phyloP scores from a whole-genome alignment of 2,888 invertebrate genomes.

The Eilema caniola region DNA sequence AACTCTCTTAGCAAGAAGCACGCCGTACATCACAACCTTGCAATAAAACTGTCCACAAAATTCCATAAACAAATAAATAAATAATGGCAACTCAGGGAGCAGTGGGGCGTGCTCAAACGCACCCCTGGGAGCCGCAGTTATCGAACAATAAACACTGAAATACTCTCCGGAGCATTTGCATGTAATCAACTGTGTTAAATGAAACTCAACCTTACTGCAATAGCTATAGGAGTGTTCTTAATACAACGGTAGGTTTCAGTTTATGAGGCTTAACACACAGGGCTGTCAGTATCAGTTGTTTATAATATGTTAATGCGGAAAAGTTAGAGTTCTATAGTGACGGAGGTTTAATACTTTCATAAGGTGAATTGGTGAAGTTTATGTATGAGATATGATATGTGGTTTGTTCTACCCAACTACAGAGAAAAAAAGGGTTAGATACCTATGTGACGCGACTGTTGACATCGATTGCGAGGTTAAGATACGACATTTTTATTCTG shows the following conservation, averaged over 20 bases:
- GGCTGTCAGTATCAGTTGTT: slow-evolving; percentile 7
- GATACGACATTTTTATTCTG: neutral
- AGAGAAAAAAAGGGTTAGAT: neutral
- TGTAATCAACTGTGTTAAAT: slow-evolving; percentile 12
- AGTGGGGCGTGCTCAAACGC: slow-evolving; percentile 30
- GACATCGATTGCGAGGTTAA: too few relatives aligned
- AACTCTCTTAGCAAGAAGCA: slow-evolving; percentile 16
- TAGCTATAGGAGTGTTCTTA: neutral
- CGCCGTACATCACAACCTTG: slow-evolving; percentile 15
- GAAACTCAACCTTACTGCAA: slow-evolving; percentile 21
- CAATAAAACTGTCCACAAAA: slow-evolving; percentile 30
- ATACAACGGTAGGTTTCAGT: neutral
- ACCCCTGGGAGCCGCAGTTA: slow-evolving; percentile 43
- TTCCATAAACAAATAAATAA: slow-evolving; percentile 42
- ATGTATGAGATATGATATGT: neutral
- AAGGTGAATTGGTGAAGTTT: neutral
- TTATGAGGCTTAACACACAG: slow-evolving; percentile 10
- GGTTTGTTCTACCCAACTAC: neutral
- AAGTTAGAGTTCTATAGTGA: neutral
- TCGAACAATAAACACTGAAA: slow-evolving; percentile 48
- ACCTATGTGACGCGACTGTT: neutral
- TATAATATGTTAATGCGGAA: neutral
- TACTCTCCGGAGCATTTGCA: slow-evolving; percentile 24
- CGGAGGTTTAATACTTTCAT: too few relatives aligned
- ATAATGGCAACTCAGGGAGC: slow-evolving; percentile 30